phyloP scores from a whole-genome alignment of 35 echinoderm and acorn worm genomes.

The Diadema setosum region DNA sequence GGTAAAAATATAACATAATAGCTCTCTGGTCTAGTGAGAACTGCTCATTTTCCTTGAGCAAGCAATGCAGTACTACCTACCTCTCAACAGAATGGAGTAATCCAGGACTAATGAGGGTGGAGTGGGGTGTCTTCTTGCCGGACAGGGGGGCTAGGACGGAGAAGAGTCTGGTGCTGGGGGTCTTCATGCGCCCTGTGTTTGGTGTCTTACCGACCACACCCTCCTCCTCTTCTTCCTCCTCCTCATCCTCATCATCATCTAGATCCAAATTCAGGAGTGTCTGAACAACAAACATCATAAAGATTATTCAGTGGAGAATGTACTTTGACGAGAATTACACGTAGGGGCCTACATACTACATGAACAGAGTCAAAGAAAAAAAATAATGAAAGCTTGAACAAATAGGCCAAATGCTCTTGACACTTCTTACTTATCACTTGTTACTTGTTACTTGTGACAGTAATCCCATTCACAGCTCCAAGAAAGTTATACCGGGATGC shows the following conservation, averaged over 20 bases:
- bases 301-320: background rate
- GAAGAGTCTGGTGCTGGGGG: conserved; percentile 9
- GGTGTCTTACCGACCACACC: background rate
- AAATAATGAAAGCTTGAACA: background rate
- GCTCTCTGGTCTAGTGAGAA: no score
- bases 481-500: no score
- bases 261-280: background rate
- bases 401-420: background rate
- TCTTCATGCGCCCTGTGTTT: conserved; percentile 36
- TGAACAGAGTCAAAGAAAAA: background rate
- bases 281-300: background rate
- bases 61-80: background rate
- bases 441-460: no score
- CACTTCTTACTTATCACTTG: no score
- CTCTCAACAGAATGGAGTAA: conserved; percentile 4
- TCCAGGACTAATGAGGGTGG: conserved; percentile 9
- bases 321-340: background rate
- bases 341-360: background rate
- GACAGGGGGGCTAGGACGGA: conserved; percentile 25
- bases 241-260: conserved; percentile 24
- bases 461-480: no score
- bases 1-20: background rate
- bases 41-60: background rate
- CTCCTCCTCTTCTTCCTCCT: background rate
- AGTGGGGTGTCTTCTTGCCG: conserved; percentile 48